A percentile compares a stretch with the other conserved stretches of the same genome.
phyloP scores from a whole-genome alignment of 2,113 vertebrate species.

The Phalacrocorax aristotelis region DNA sequence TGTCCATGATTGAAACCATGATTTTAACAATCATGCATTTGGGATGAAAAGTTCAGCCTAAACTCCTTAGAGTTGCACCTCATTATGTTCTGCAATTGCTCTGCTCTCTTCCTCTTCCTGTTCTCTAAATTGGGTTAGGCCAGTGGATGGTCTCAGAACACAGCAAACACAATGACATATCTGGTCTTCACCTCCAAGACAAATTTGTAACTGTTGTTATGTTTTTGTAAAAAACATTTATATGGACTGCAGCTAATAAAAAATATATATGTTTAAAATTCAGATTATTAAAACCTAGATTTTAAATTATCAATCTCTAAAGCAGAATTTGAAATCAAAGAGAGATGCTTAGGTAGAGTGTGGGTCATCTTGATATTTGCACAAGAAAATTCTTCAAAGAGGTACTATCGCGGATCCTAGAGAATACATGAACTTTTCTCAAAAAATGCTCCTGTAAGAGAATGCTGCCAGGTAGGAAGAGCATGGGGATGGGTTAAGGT shows the following conservation, averaged over 20 bases:
- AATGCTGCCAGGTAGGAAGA: background rate
- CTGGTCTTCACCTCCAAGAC: background rate
- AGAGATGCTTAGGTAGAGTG: background rate
- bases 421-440: background rate
- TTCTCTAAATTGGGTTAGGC: background rate
- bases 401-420: background rate
- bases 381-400: background rate
- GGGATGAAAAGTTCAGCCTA: background rate
- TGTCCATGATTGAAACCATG: background rate
- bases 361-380: background rate
- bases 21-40: background rate
- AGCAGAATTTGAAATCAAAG: background rate
- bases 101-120: background rate
- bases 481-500: background rate
- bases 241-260: background rate
- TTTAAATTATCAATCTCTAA: background rate
- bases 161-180: background rate
- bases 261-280: background rate
- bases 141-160: background rate
- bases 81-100: background rate
- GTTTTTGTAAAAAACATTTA: too few relatives aligned
- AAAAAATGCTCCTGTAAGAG: background rate
- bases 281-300: background rate
- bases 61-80: background rate
- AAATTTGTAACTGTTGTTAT: background rate